Conservation (phyloP, 1,140 invertebrate genomes). For the Tachypleus tridentatus region DNA sequence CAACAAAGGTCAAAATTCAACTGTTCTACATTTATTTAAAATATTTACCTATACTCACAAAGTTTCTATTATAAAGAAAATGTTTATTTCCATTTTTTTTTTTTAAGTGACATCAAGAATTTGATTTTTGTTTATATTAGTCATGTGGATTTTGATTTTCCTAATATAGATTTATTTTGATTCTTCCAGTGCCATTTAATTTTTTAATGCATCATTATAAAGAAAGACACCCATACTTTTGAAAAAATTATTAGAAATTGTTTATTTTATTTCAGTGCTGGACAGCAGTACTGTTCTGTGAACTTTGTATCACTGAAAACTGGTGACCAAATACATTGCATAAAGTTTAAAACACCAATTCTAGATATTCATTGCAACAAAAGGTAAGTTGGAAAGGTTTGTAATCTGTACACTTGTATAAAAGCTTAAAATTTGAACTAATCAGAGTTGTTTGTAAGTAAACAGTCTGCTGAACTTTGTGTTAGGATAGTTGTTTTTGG, state of each 20-base stretch:
- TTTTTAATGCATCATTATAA: too few species aligned
- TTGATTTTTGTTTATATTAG: constrained; percentile 4
- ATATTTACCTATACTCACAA: too few species aligned
- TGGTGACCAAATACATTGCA: constrained; percentile 66
- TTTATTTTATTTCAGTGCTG: constrained; percentile 42
- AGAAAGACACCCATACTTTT: not conserved
- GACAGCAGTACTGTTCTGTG: constrained; percentile 69
- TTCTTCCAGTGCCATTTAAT: too few species aligned
- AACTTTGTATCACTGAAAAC: constrained; percentile 80
- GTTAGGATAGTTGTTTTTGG: too few species aligned
- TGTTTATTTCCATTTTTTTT: constrained; percentile 5
- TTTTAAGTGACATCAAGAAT: not conserved
- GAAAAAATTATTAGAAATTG: too few species aligned
- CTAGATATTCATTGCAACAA: constrained; percentile 70
- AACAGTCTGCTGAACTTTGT: too few species aligned
- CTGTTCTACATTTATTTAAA: too few species aligned
- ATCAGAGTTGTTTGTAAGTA: constrained; percentile 4
- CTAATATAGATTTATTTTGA: too few species aligned
- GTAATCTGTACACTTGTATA: constrained; percentile 7
- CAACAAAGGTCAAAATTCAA: too few species aligned
- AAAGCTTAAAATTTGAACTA: constrained; percentile 9
- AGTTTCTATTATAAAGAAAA: not conserved
- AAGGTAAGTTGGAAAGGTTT: constrained; percentile 28
- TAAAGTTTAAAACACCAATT: constrained; percentile 84
- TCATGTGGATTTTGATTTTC: too few species aligned